These are phyloP conservation scores for Toxostoma redivivum DNA, from an alignment of 2,113 vertebrate genomes.

Conservation along the genomic window DNA sequence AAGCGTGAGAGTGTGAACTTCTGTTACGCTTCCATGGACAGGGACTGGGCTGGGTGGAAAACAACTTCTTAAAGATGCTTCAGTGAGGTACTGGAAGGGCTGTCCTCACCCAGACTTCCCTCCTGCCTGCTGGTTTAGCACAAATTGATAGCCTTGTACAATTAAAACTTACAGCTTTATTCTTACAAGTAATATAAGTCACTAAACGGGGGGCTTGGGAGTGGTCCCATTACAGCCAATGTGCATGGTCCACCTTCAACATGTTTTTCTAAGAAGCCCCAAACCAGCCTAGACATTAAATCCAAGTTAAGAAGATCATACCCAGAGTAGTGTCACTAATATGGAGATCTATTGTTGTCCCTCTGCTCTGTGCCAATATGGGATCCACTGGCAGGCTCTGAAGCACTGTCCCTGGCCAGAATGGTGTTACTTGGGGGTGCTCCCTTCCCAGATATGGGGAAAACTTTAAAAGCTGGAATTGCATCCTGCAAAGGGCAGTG, in stretches of 20 bases:
- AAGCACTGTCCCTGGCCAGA: neutral
- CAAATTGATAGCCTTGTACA: neutral
- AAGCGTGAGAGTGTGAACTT: neutral
- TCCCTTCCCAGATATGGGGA: neutral
- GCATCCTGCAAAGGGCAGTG: fast-evolving
- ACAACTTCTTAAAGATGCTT: neutral
- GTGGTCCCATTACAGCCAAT: neutral
- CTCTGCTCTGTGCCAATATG: fast-evolving
- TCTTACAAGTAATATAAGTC: neutral
- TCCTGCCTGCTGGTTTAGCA: neutral
- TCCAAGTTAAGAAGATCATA: neutral
- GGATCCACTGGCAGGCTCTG: neutral
- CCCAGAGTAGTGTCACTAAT: neutral
- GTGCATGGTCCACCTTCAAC: neutral
- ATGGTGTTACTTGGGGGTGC: neutral
- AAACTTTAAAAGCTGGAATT: neutral
- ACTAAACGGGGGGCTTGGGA: neutral
- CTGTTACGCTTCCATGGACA: neutral
- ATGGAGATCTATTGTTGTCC: fast-evolving
- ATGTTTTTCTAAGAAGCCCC: neutral
- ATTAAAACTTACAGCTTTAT: neutral
- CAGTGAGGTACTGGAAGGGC: neutral
- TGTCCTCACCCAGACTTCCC: neutral
- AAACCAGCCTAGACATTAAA: neutral
- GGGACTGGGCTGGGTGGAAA: neutral